These are phyloP conservation scores for Gracilinanus agilis DNA, from an alignment of 2,113 vertebrate species.

Conservation along the genomic window DNA sequence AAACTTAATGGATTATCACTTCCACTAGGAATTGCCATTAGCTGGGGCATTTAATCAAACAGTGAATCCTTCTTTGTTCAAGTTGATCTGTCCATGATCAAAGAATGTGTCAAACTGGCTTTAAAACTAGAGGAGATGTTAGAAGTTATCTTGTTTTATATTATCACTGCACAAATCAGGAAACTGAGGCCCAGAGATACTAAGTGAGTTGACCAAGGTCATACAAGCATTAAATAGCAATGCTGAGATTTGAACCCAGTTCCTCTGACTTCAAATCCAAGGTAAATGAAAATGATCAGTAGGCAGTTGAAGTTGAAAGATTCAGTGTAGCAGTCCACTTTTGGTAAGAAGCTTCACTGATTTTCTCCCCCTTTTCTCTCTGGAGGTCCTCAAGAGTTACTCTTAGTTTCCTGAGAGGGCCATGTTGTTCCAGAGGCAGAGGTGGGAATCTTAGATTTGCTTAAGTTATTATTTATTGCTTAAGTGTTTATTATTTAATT, in stretches of 20 bases:
- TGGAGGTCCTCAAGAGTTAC: not conserved
- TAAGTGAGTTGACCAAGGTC: not conserved
- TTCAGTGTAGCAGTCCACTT: not conserved
- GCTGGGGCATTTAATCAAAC: not conserved
- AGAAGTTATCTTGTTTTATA: not conserved
- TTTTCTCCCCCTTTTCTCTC: not conserved
- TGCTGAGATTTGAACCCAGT: not conserved
- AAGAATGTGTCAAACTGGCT: not conserved
- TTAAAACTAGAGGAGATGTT: not conserved
- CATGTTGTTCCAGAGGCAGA: not conserved
- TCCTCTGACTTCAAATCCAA: not conserved
- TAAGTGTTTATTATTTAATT: not conserved
- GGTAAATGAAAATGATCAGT: not conserved
- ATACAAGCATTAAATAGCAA: not conserved
- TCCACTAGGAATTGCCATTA: not conserved
- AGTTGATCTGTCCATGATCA: not conserved
- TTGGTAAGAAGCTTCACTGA: not conserved
- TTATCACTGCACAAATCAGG: not conserved
- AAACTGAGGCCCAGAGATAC: not conserved
- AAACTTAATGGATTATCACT: not conserved
- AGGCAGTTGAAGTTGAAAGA: not conserved
- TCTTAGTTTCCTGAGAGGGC: not conserved
- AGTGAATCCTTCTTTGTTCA: not conserved
- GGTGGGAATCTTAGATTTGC: not conserved
- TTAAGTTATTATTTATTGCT: not conserved